These are phyloP conservation scores for Encarsia formosa DNA, from an alignment of 2,888 invertebrate genomes.

Conservation along the genomic window DNA sequence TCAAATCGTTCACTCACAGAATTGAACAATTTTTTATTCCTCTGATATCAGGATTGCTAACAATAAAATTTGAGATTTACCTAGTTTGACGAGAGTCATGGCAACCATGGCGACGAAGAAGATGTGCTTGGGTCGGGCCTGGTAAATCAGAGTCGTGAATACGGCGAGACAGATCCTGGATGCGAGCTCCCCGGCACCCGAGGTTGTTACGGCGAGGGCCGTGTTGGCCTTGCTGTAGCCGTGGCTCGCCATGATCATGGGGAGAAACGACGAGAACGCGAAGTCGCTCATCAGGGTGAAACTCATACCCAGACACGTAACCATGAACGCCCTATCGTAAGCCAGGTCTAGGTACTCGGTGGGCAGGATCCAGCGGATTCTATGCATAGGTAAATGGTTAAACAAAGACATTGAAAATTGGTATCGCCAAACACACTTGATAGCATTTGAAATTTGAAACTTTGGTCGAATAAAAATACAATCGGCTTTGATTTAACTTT, in stretches of 20 bases:
- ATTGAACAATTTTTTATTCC: too few species aligned
- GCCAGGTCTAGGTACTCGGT: constrained; percentile 43
- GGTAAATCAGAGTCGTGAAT: constrained; percentile 60
- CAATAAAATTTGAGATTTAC: too few species aligned
- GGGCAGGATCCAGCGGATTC: constrained; percentile 35
- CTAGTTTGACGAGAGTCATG: constrained; percentile 65
- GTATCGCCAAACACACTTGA: constrained; percentile 13
- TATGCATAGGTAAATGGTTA: constrained; percentile 45
- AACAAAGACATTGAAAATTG: constrained; percentile 33
- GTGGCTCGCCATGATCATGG: constrained; percentile 59
- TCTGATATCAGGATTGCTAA: too few species aligned
- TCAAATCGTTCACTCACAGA: too few species aligned
- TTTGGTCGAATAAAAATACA: constrained; percentile 35
- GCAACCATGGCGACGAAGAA: constrained; percentile 62
- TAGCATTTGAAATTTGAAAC: too few species aligned
- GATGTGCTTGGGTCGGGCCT: constrained; percentile 63
- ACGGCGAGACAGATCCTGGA: constrained; percentile 63
- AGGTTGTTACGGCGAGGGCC: constrained; percentile 66
- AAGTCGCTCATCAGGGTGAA: constrained; percentile 67
- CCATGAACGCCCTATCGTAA: constrained; percentile 51
- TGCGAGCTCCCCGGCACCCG: constrained; percentile 64
- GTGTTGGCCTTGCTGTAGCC: constrained; percentile 60
- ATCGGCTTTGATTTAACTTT: constrained; percentile 19
- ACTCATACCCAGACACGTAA: constrained; percentile 67
- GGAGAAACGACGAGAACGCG: constrained; percentile 67